Evolutionary conservation across 23 tunicate species (phyloP).

Genomic region (Phallusia fumigata): DNA sequence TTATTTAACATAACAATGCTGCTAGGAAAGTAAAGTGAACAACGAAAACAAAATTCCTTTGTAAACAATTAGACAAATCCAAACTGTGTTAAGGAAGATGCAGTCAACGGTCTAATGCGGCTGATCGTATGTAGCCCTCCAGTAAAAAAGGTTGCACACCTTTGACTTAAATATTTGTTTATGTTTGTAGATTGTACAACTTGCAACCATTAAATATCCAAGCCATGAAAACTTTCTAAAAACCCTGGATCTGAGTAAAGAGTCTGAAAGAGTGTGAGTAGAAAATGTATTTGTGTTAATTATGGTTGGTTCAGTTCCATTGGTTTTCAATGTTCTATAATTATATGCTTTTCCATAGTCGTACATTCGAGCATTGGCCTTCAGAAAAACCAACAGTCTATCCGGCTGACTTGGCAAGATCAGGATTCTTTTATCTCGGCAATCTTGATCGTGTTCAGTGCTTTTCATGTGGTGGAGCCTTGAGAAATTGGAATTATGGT

Average conservation of each 20-base stretch:
- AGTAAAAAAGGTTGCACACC: no score
- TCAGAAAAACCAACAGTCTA: constrained; percentile 23
- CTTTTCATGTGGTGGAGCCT: constrained; percentile 67
- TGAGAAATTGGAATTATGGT: constrained; percentile 65
- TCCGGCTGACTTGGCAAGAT: constrained; percentile 56
- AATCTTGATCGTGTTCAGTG: constrained; percentile 70
- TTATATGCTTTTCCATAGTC: background rate
- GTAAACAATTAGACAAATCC: no score
- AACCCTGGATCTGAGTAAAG: constrained; percentile 23
- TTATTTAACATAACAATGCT: no score
- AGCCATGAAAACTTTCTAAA: constrained; percentile 13
- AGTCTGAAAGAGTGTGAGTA: constrained; percentile 21
- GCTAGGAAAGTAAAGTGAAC: no score
- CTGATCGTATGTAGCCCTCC: no score
- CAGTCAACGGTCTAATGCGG: no score
- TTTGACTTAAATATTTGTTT: background rate
- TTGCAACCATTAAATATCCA: constrained; percentile 11
- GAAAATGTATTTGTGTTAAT: background rate
- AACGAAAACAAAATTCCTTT: no score
- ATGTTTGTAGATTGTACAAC: background rate
- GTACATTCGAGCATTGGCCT: constrained; percentile 52
- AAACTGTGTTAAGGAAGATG: no score
- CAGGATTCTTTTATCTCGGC: constrained; percentile 80
- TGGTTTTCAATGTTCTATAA: no score
- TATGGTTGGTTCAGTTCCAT: no score